Evolutionary conservation across 2,797 vertebrate genomes (phyloP).

Genomic region (Pampus argenteus): DNA sequence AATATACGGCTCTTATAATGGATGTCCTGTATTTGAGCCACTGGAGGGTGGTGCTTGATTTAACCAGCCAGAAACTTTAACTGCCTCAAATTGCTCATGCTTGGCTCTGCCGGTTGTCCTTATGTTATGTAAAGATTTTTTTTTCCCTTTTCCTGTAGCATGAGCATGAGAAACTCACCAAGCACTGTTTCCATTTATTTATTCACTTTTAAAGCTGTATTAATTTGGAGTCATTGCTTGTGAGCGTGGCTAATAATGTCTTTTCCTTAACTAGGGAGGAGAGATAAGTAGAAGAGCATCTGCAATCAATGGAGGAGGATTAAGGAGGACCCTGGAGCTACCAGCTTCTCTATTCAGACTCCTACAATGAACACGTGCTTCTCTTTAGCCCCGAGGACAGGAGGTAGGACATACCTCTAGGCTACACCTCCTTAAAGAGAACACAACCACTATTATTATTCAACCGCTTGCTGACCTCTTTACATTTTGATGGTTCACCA

Average conservation of each 20-base stretch:
- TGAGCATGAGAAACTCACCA: constrained; percentile 16
- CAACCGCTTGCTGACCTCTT: constrained; percentile 29
- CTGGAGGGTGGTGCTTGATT: constrained; percentile 30
- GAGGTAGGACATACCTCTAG: constrained; percentile 32
- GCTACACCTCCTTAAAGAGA: constrained; percentile 22
- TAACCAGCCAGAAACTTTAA: constrained; percentile 46
- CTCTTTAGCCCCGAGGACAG: constrained; percentile 30
- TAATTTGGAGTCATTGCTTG: constrained; percentile 61
- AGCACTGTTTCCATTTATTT: not conserved
- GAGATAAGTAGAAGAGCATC: constrained; percentile 65
- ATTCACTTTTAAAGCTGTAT: constrained; percentile 21
- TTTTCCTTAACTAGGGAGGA: constrained; percentile 57
- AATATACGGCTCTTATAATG: constrained; percentile 59
- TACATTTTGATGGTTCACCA: constrained; percentile 15
- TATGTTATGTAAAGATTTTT: constrained; percentile 14
- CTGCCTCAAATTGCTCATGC: constrained; percentile 16
- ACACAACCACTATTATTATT: not conserved
- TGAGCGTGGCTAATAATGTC: constrained; percentile 58
- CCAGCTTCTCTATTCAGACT: constrained; percentile 42
- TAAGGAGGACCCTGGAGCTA: constrained; percentile 53
- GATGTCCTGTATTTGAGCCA: constrained; percentile 43
- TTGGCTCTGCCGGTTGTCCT: constrained; percentile 1
- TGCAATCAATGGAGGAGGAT: constrained; percentile 71
- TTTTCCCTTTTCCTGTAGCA: constrained; percentile 19
- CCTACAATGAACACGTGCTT: constrained; percentile 31